Evolutionary conservation across 1,140 invertebrate genomes (phyloP), one percentile per base, ranked within the genome.

Genomic region (Chironomus tepperi): DNA sequence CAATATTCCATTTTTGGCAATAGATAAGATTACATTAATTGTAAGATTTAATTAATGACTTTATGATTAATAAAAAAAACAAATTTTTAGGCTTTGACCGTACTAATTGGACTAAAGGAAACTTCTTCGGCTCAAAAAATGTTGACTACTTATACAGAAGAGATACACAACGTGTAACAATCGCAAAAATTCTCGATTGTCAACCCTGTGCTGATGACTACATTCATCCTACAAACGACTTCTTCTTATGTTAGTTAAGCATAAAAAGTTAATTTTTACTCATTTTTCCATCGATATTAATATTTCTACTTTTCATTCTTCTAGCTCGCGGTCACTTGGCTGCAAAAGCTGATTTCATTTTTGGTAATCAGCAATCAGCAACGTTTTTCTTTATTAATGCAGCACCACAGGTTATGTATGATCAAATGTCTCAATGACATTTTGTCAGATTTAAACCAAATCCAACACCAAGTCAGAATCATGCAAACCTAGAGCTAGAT

Each of bases 361-460:
- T 82, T 64, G 83, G 80, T 6, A 47, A 78, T 0, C 79, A 82
- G 75, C 82, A 84, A 19, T 77, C 76, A 8, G 78, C 81, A 0
- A 85, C 83, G 0, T 86, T 85, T 74, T 86, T 83, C 76, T 87
- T 84, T 74, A 76, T 87, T 6, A 89, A 89, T 76, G 82, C 81
- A 0, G 85, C 83, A 0, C 86, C 87, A 10, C 86, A 82, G 65
- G 65, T 70, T n/a, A n/a, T n/a, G n/a, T n/a, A n/a, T n/a, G n/a
- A n/a, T n/a, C n/a, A n/a, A n/a, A n/a, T n/a, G n/a, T n/a, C n/a
- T n/a, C n/a, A n/a, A n/a, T n/a, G n/a, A n/a, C n/a, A n/a, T n/a
- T n/a, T n/a, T n/a, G n/a, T n/a, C n/a, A n/a, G n/a, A n/a, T n/a
- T n/a, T n/a, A n/a, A n/a, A n/a, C n/a, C n/a, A n/a, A n/a, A n/a